phyloP scores from a whole-genome alignment of 2,888 invertebrate genomes.

The Brachyptera putata region DNA sequence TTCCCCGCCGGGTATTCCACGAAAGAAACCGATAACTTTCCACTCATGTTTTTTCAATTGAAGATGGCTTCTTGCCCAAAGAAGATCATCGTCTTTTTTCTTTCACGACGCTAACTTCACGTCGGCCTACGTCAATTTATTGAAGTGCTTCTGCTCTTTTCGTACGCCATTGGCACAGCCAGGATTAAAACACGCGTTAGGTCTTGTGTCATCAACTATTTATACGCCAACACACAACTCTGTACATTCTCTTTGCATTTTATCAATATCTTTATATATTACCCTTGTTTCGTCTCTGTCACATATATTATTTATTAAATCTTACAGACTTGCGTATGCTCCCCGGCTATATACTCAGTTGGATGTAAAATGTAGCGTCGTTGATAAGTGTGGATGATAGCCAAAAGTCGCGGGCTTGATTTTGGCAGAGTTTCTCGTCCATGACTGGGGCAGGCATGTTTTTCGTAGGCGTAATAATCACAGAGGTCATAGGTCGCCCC shows the following conservation, averaged over 20 bases:
- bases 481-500: slow-evolving; percentile 2
- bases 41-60: slow-evolving; percentile 11
- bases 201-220: not conserved
- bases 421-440: slow-evolving; percentile 5
- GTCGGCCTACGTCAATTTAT: not conserved
- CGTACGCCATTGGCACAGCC: not conserved
- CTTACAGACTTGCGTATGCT: slow-evolving; percentile 7
- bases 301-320: slow-evolving; percentile 10
- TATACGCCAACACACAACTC: not conserved
- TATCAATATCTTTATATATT: slow-evolving; percentile 16
- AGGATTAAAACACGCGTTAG: too few species aligned
- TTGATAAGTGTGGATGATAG: not conserved
- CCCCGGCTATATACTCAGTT: slow-evolving; percentile 1
- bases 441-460: slow-evolving; percentile 6
- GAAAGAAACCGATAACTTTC: slow-evolving; percentile 5
- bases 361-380: not conserved
- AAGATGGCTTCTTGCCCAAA: slow-evolving; percentile 18
- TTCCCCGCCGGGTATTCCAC: not conserved
- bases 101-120: not conserved
- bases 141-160: not conserved
- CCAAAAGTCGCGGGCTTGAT: slow-evolving; percentile 7
- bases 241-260: slow-evolving; percentile 17
- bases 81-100: not conserved
- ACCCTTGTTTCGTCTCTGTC: not conserved
- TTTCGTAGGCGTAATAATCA: not conserved